Evolutionary conservation across 2,113 vertebrate species (phyloP).

Genomic region (Notarius quadriscutis): DNA sequence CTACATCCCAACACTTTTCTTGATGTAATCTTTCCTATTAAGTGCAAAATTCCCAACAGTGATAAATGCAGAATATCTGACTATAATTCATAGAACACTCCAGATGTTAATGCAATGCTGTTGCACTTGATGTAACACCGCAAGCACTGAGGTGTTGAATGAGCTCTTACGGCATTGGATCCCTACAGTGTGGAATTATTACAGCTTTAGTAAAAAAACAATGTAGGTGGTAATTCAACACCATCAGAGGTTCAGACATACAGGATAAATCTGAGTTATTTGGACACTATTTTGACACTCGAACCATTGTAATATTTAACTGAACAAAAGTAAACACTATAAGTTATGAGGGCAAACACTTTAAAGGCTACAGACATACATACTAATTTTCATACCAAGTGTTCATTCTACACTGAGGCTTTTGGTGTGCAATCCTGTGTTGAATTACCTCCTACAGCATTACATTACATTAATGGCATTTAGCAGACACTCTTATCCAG

Average conservation of each 20-base stretch:
- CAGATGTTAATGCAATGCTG: neutral
- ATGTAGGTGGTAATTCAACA: neutral
- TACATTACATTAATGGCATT: too few species aligned
- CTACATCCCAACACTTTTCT: neutral
- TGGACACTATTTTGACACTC: neutral
- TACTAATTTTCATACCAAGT: neutral
- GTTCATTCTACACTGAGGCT: neutral
- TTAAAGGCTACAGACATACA: neutral
- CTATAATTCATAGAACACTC: neutral
- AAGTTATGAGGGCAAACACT: neutral
- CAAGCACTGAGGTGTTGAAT: neutral
- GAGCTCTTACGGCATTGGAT: neutral
- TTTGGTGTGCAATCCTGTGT: neutral
- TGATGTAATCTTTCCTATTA: neutral
- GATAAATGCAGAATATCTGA: neutral
- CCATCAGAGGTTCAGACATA: neutral
- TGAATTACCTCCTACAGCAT: neutral
- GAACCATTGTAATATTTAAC: neutral
- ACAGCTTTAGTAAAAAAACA: neutral
- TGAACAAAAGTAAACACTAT: neutral
- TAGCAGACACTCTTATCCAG: too few species aligned
- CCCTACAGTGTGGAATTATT: conserved; percentile 3
- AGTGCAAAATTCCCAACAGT: neutral
- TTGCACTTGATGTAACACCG: neutral
- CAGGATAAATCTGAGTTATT: neutral